A percentile compares a stretch with the other conserved stretches of the same genome.
Evolutionary conservation across 1,140 invertebrate genomes (phyloP).

Genomic region (Trichogramma pretiosum): DNA sequence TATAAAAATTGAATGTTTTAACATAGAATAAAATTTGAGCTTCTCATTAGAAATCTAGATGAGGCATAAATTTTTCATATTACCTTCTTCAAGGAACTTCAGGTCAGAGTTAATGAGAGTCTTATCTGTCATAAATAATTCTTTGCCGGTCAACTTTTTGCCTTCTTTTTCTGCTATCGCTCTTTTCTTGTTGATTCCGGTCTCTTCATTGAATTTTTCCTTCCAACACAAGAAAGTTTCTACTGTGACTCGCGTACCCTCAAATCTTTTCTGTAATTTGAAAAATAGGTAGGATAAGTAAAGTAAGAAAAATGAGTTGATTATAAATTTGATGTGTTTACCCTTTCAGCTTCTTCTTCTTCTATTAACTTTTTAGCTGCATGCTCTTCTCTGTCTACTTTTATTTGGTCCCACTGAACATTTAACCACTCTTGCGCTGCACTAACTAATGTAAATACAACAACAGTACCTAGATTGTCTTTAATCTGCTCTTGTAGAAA

Average conservation of each 20-base stretch:
- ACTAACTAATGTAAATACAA: slow-evolving; percentile 93
- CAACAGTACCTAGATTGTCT: slow-evolving; percentile 92
- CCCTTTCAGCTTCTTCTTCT: slow-evolving; percentile 80
- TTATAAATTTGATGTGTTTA: slow-evolving; percentile 34
- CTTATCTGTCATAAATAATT: slow-evolving; percentile 86
- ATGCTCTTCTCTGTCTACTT: slow-evolving; percentile 62
- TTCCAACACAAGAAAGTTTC: slow-evolving; percentile 97
- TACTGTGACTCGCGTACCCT: slow-evolving; percentile 89
- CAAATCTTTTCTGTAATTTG: slow-evolving; percentile 75
- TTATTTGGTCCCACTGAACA: slow-evolving; percentile 68
- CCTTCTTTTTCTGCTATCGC: slow-evolving; percentile 60
- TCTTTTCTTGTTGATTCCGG: slow-evolving; percentile 65
- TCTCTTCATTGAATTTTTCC: slow-evolving; percentile 84
- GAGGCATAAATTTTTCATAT: slow-evolving; percentile 19
- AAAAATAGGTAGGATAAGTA: slow-evolving; percentile 5
- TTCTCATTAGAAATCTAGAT: not conserved
- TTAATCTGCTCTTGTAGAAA: slow-evolving; percentile 65
- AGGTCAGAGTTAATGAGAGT: slow-evolving; percentile 91
- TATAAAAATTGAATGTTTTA: slow-evolving; percentile 33
- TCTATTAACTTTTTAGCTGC: slow-evolving; percentile 59
- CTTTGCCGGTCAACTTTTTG: slow-evolving; percentile 73
- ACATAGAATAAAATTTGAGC: not conserved
- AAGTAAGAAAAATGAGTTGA: slow-evolving; percentile 1
- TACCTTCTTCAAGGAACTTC: slow-evolving; percentile 87
- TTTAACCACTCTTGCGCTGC: slow-evolving; percentile 88